phyloP scores from a whole-genome alignment of 2,113 vertebrate genomes.

The Azemiops feae region DNA sequence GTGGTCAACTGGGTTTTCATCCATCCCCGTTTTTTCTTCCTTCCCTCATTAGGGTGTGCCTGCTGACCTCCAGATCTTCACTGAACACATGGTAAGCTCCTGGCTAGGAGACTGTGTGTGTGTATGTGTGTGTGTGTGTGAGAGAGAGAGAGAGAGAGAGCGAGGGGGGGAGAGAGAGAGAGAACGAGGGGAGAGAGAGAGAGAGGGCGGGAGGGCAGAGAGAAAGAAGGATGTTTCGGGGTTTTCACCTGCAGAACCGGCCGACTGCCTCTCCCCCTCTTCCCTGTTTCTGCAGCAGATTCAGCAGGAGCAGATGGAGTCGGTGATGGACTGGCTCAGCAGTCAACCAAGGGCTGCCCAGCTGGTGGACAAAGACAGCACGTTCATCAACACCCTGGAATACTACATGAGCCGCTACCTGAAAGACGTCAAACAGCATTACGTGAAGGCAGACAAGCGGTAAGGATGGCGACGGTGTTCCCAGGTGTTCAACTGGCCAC shows the following conservation, averaged over 20 bases:
- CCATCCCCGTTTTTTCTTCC: not conserved
- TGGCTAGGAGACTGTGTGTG: accelerated
- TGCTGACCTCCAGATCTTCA: conserved; percentile 91
- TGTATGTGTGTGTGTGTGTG: no score
- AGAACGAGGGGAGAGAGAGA: no score
- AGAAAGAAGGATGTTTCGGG: not conserved
- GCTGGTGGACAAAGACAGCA: conserved; percentile 93
- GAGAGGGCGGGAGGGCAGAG: accelerated
- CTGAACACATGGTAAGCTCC: conserved; percentile 93
- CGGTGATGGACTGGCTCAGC: conserved; percentile 93
- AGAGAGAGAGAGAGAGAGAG: no score
- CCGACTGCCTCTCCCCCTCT: not conserved
- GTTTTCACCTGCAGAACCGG: accelerated
- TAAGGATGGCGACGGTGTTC: conserved; percentile 48
- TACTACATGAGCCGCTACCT: conserved; percentile 90
- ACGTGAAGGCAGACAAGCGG: conserved; percentile 94
- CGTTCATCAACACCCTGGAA: conserved; percentile 89
- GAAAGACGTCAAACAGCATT: conserved; percentile 93
- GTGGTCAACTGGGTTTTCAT: not conserved
- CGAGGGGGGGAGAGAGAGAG: no score
- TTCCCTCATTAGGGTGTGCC: conserved; percentile 79
- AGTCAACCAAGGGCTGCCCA: conserved; percentile 92
- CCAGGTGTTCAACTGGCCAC: no score
- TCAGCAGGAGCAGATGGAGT: conserved; percentile 91
- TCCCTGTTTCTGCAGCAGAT: conserved; percentile 76